These are phyloP conservation scores for Danio choprae DNA, from an alignment of 2,797 vertebrate species.

Conservation along the genomic window DNA sequence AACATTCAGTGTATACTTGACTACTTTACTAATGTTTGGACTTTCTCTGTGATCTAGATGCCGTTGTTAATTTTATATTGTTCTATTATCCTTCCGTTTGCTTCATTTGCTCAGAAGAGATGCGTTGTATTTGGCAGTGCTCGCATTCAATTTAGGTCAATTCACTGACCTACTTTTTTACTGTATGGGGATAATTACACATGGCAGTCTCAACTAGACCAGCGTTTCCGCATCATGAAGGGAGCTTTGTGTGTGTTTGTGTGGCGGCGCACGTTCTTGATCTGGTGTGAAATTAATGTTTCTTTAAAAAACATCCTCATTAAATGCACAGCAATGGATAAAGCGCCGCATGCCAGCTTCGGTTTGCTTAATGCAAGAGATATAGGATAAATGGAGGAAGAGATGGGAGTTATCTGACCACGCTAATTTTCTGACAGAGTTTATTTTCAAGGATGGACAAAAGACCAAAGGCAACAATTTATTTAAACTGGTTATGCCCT, in stretches of 20 bases:
- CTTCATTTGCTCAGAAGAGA: slow-evolving; percentile 45
- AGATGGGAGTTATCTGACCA: slow-evolving; percentile 36
- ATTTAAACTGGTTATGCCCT: slow-evolving; percentile 4
- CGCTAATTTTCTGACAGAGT: slow-evolving; percentile 11
- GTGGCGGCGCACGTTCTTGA: neutral
- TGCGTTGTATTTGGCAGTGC: slow-evolving; percentile 49
- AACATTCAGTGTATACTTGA: too few species aligned
- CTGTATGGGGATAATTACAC: slow-evolving; percentile 63
- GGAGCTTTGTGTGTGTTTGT: slow-evolving; percentile 39
- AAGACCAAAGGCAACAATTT: neutral
- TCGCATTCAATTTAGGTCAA: slow-evolving; percentile 61
- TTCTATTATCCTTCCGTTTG: slow-evolving; percentile 36
- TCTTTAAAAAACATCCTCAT: slow-evolving; percentile 53
- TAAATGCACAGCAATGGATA: slow-evolving; percentile 33
- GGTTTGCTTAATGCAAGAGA: neutral
- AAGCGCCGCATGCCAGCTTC: slow-evolving; percentile 23
- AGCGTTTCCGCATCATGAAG: slow-evolving; percentile 35
- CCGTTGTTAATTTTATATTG: neutral
- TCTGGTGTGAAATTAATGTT: slow-evolving; percentile 59
- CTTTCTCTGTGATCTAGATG: neutral
- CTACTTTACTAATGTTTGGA: too few species aligned
- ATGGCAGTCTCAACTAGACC: slow-evolving; percentile 58
- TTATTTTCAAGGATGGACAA: neutral
- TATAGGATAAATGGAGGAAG: neutral
- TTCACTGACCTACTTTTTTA: slow-evolving; percentile 63